Conservation (phyloP, 2,113 vertebrate species). For the Gobiocypris rarus region DNA sequence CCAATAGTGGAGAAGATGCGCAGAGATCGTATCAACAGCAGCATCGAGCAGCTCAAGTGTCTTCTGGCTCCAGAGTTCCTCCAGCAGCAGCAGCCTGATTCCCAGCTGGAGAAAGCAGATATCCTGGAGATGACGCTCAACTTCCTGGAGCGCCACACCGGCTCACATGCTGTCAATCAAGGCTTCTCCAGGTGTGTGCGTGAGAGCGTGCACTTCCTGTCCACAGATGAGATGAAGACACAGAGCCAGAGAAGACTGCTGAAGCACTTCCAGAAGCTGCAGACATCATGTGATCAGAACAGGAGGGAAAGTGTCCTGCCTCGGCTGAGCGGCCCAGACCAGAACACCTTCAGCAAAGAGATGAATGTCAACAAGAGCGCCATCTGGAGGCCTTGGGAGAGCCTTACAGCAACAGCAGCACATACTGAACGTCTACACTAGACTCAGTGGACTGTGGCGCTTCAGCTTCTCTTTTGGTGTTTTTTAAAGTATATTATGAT, state of each 20-base stretch:
- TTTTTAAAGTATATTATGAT: background rate
- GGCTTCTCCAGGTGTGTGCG: constrained; percentile 50
- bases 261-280: constrained; percentile 34
- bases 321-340: constrained; percentile 29
- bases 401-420: background rate
- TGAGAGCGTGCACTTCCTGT: constrained; percentile 51
- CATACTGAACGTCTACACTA: background rate
- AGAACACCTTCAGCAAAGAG: constrained; percentile 59
- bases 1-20: constrained; percentile 57
- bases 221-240: constrained; percentile 46
- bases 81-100: constrained; percentile 52
- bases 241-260: constrained; percentile 11
- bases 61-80: constrained; percentile 65
- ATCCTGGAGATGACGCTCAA: constrained; percentile 70
- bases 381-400: constrained; percentile 69
- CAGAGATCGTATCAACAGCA: constrained; percentile 61
- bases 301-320: background rate
- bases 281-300: constrained; percentile 17
- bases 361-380: constrained; percentile 57
- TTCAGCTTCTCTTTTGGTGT: background rate
- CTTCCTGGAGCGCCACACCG: background rate
- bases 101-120: constrained; percentile 74
- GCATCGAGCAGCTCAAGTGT: constrained; percentile 69
- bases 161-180: constrained; percentile 45
- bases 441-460: background rate